Evolutionary conservation across 2,113 vertebrate genomes (phyloP).

Genomic region (Picathartes gymnocephalus): DNA sequence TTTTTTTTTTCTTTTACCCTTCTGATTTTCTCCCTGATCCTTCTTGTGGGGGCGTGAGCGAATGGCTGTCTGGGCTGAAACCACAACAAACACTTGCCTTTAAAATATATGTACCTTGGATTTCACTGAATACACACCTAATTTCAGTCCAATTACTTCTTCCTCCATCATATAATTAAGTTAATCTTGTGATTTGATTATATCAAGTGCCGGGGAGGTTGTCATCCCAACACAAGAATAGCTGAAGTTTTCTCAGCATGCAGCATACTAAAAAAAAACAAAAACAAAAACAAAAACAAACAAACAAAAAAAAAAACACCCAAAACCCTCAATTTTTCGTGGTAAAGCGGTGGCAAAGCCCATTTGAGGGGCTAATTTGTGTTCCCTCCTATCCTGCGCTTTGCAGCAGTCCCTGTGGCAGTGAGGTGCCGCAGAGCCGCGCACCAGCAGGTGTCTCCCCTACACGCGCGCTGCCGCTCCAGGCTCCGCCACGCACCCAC

Average conservation of each 20-base stretch:
- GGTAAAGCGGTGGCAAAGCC: background rate
- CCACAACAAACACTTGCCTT: background rate
- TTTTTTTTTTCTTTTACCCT: background rate
- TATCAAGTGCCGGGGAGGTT: background rate
- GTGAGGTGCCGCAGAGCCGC: background rate
- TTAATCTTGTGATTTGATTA: background rate
- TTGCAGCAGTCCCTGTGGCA: background rate
- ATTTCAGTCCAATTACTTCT: background rate
- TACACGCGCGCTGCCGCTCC: rapidly evolving
- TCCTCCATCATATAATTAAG: background rate
- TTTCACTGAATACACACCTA: background rate
- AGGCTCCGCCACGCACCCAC: too few species aligned
- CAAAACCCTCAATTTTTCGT: rapidly evolving
- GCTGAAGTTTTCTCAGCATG: background rate
- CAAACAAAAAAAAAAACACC: too few species aligned
- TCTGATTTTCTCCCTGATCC: background rate
- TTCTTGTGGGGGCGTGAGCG: background rate
- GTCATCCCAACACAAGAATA: background rate
- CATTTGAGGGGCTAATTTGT: background rate
- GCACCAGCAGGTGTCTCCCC: background rate
- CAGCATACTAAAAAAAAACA: background rate
- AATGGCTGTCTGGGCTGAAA: background rate
- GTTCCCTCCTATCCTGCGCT: too few species aligned
- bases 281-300: too few species aligned
- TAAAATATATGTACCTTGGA: background rate